A percentile compares a stretch with the other conserved stretches of the same genome.
These are phyloP conservation scores for Urocitellus parryii DNA, from an alignment of 2,113 vertebrate species.

Conservation along the genomic window DNA sequence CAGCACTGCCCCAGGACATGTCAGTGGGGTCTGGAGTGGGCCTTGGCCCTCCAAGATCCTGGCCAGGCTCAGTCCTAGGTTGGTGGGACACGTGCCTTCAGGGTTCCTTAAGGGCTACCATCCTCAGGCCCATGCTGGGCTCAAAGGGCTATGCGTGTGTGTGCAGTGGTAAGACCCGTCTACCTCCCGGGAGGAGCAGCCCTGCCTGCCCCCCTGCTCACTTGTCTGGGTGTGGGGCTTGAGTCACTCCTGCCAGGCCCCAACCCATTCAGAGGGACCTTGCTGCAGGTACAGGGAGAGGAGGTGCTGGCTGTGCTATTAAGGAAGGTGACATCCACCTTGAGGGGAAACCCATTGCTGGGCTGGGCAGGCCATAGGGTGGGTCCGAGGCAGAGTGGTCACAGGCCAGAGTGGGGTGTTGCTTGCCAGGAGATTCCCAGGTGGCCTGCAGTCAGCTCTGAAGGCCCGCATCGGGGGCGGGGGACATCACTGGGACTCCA, in stretches of 20 bases:
- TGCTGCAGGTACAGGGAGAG: neutral
- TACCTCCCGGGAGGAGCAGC: slow-evolving; percentile 83
- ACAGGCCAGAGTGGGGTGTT: neutral
- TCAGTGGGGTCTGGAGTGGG: too few species aligned
- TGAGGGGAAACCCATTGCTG: neutral
- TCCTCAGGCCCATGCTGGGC: neutral
- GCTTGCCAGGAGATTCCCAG: neutral
- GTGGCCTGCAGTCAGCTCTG: neutral
- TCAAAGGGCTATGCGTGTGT: neutral
- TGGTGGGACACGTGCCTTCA: slow-evolving; percentile 15
- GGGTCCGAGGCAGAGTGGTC: neutral
- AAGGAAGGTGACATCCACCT: neutral
- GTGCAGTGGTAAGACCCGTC: slow-evolving; percentile 82
- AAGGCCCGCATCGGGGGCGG: neutral
- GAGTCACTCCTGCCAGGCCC: neutral
- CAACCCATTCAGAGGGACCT: neutral
- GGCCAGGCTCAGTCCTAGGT: neutral
- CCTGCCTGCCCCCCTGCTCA: neutral
- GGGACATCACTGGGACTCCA: too few species aligned
- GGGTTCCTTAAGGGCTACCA: neutral
- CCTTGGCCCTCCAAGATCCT: neutral
- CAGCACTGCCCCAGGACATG: too few species aligned
- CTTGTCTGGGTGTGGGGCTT: neutral
- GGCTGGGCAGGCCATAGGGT: neutral
- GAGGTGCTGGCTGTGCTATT: neutral